These are phyloP conservation scores for Chionomys nivalis DNA, from an alignment of 2,113 vertebrate genomes.

Conservation along the genomic window DNA sequence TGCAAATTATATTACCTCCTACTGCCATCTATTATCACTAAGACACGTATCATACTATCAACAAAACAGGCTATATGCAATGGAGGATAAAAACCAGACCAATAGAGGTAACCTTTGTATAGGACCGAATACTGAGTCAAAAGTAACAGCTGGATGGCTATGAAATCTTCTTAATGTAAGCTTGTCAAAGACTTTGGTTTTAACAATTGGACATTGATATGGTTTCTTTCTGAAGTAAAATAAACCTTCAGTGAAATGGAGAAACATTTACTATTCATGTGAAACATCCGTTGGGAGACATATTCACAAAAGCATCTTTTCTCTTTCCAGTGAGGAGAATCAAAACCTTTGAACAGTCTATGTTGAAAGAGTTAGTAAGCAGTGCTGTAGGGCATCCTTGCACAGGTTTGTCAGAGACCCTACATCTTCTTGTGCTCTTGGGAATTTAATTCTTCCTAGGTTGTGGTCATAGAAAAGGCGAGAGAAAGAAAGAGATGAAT, in stretches of 20 bases:
- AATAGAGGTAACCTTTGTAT: not conserved
- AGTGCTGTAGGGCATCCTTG: slow-evolving; percentile 2
- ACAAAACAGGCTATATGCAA: not conserved
- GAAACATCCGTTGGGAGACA: slow-evolving; percentile 6
- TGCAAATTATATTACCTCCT: not conserved
- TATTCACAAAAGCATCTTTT: not conserved
- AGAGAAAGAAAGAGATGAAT: slow-evolving; percentile 56
- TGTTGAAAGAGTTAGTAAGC: slow-evolving; percentile 69
- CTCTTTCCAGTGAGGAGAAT: not conserved
- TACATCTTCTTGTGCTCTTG: slow-evolving; percentile 74
- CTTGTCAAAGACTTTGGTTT: slow-evolving; percentile 23
- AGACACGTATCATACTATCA: slow-evolving; percentile 6
- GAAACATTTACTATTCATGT: not conserved
- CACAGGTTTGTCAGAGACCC: slow-evolving; percentile 75
- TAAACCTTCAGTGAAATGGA: not conserved
- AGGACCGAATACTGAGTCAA: not conserved
- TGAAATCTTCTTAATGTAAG: not conserved
- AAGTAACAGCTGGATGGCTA: not conserved
- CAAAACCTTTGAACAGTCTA: slow-evolving; percentile 71
- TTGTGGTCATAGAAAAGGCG: slow-evolving; percentile 71
- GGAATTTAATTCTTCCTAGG: slow-evolving; percentile 77
- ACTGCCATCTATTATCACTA: not conserved
- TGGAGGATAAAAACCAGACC: slow-evolving; percentile 4
- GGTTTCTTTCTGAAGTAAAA: slow-evolving; percentile 6
- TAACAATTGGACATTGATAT: not conserved